phyloP scores from a whole-genome alignment of 2,888 invertebrate species.

The Drosophila greeni region DNA sequence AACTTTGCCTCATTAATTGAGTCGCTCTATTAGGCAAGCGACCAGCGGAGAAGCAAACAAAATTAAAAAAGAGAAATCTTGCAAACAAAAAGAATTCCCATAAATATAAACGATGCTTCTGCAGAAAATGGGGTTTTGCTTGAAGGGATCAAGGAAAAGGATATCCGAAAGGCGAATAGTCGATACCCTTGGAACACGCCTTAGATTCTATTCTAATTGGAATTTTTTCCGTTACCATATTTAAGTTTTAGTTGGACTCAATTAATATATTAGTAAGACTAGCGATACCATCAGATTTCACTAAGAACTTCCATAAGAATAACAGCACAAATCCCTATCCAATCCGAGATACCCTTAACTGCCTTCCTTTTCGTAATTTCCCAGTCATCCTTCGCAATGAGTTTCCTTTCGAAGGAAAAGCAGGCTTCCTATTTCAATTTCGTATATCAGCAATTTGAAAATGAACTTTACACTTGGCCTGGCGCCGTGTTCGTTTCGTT shows the following conservation, averaged over 20 bases:
- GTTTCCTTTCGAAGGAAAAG: slow-evolving; percentile 38
- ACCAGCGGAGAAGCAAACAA: slow-evolving; percentile 21
- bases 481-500: slow-evolving; percentile 21
- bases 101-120: slow-evolving; percentile 67
- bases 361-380: not conserved
- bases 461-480: slow-evolving; percentile 58
- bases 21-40: slow-evolving; percentile 59
- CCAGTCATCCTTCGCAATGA: slow-evolving; percentile 23
- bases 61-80: slow-evolving; percentile 49
- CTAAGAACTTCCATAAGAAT: not conserved
- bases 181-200: slow-evolving; percentile 16
- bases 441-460: slow-evolving; percentile 63
- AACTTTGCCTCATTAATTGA: slow-evolving; percentile 73
- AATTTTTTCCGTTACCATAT: no score
- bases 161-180: not conserved
- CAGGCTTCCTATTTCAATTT: slow-evolving; percentile 68
- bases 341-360: slow-evolving; percentile 1
- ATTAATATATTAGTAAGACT: no score
- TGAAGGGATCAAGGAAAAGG: not conserved
- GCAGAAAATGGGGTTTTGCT: not conserved
- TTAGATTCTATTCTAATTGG: no score
- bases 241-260: no score
- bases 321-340: not conserved
- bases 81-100: slow-evolving; percentile 60
- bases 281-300: not conserved